Evolutionary conservation across 1,140 invertebrate genomes (phyloP), one percentile per base, ranked within the genome.

Genomic region (Macrostomum lignano): DNA sequence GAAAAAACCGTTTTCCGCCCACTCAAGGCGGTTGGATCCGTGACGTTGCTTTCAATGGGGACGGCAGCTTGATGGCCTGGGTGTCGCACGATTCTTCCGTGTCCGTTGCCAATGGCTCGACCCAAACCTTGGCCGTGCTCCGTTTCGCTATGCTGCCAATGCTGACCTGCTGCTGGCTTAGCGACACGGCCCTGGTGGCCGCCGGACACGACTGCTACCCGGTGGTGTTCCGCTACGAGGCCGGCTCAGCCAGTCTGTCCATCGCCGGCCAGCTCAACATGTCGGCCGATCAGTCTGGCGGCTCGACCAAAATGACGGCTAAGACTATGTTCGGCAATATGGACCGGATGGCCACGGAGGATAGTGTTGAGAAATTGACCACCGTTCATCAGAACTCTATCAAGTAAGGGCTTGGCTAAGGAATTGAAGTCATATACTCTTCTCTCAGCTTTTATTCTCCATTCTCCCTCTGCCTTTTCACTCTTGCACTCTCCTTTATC

Each of bases 311-410:
- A 13, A 14, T 30, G 28, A 30, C 28, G 59, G 88, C 88, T 3
- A 93, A 94, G 78, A 70, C 71, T 45, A 84, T 86, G 55, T 98
- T 98, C 55, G 75, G 82, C 50, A 81, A 76, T 24, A 61, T 94
- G 44, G 88, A 98, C 60, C 69, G 77, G 40, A 76, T 79, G 49
- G 81, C 78, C 17, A 45, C 47, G 21, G 44, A 39, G 21, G 38
- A 46, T n/a, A 41, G 40, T 28, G 65, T 73, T 28, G 72, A 71
- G 29, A 74, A 84, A 50, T 60, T 93, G 40, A 77, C 82, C 47
- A 91, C 84, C 5, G 70, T 91, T 39, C 88, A 96, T 61, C 88
- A 96, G 60, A 96, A 96, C 62, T 75, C 84, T 19, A 88, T 98
- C 36, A 78, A 73, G 46, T 78, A 71, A 48, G 65, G n/a, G n/a